Conservation (phyloP, 2,888 invertebrate genomes). For the Amblyjoppa proteus region DNA sequence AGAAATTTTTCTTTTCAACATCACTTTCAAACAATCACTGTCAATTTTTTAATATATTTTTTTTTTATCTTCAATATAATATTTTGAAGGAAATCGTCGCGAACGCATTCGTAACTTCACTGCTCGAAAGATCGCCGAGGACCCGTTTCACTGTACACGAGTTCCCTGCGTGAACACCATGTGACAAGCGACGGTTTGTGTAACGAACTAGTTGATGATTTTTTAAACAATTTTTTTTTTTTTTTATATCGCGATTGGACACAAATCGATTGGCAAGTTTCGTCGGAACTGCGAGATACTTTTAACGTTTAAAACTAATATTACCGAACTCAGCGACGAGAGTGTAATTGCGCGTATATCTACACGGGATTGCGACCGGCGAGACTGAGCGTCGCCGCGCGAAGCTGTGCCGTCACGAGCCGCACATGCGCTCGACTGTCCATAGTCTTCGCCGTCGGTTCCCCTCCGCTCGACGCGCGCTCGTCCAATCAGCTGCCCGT, state of each 20-base stretch:
- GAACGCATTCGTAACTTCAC: not conserved
- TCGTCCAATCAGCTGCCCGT: conserved; percentile 48
- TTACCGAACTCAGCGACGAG: conserved; percentile 60
- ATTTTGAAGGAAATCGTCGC: not conserved
- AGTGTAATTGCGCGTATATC: conserved; percentile 82
- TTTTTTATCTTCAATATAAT: not conserved
- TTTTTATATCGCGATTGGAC: not conserved
- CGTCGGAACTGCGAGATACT: not conserved
- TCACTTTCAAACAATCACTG: not conserved
- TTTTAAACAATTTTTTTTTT: too few relatives aligned
- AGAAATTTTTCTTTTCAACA: not conserved
- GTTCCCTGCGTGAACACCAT: not conserved
- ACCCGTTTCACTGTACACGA: not conserved
- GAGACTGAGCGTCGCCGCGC: conserved; percentile 83
- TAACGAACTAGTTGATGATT: not conserved
- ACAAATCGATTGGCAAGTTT: not conserved
- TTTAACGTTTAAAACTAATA: not conserved
- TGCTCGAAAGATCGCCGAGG: not conserved
- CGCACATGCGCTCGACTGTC: conserved; percentile 76
- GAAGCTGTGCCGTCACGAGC: conserved; percentile 75
- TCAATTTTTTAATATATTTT: conserved; percentile 8
- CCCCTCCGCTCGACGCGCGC: conserved; percentile 66
- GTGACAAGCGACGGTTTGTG: not conserved
- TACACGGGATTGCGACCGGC: conserved; percentile 81
- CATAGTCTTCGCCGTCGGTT: conserved; percentile 56